Base-by-base conservation (phyloP, 2,113 vertebrate genomes). In the Phalacrocorax carbo region DNA sequence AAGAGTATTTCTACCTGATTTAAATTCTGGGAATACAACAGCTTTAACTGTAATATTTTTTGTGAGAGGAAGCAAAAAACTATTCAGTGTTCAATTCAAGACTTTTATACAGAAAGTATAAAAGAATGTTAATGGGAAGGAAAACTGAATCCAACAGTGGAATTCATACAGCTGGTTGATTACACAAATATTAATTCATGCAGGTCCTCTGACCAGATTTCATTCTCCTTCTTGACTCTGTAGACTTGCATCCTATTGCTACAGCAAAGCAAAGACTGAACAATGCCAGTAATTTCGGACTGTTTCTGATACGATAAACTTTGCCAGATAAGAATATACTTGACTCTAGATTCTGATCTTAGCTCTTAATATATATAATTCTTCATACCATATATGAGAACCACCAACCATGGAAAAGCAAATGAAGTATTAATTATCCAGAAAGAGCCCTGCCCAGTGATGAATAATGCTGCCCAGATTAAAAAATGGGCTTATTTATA, bases 401-500 rank as follows among this genome's bases (percentile, higher is more conserved):
- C 29, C 51, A 55, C 54, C 42, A 90, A 70, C 62, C 66, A 94
- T 38, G 75, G 88, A 42, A 95, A 92, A 96, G 86, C 76, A 94
- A 93, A 78, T 55, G 52, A 94, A 86, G 71, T 84, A 42, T 95
- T 95, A 90, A 93, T 95, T 93, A 90, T 70, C 64, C 68, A 92
- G 82, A 73, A 92, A 92, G 88, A 78, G 68, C 72, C 95, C 68
- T 93, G 44, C 66, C 52, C 34, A 61, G 69, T 87, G 87, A 91
- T 90, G 90, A 87, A 76, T 79, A 91, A 82, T 69, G 86, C 78
- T 90, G 88, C 76, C 65, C 36, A 68, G 55, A 90, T 86, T 93
- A 71, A 92, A 82, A 88, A 94, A 92, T 66, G 69, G 78, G 92
- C 79, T 96, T 96, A 94, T 95, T 93, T 91, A 96, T 87, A 85